Base-by-base conservation (phyloP, 2,888 invertebrate genomes). In the Amblyteles armatorius region DNA sequence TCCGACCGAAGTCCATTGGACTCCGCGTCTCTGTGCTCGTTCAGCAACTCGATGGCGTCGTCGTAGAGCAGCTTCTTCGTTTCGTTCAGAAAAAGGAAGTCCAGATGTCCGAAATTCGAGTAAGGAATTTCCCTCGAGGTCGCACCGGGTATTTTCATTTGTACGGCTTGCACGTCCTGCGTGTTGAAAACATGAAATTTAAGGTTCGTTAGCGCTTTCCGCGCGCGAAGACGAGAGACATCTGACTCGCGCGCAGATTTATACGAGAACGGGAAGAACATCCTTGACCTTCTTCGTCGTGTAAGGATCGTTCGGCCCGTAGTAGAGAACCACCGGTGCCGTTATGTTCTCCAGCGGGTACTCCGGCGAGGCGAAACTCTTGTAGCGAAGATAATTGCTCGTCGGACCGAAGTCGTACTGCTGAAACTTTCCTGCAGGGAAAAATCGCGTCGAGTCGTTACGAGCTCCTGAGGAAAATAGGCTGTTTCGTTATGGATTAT, bases 281-380 rank as follows among this genome's bases (percentile, higher is more conserved):
- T 79, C 63, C 68, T 68, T 77, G 85, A 90, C 90, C 88, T 88
- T 76, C 87, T 88, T 87, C 19, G 90, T 90, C 60, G 88, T 84
- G 69, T 88, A 88, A 55, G 79, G 87, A 84, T 89, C 73, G 69
- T 82, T 79, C 3, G 73, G 73, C n/a, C 80, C 86, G 57, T 87
- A 87, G 79, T 87, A 93, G 29, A 93, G 84, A 22, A 90, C 91
- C 72, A 93, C 71, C 0, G 93, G 93, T 68, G 92, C 88, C 13
- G 87, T 90, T 33, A 93, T 88, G 63, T 89, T 90, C 78, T 91
- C 89, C 50, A 93, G 85, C 11, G 90, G 85, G 78, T 93, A 93
- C 48, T 91, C 91, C 13, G 93, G 92, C 16, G 93, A 92, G 36
- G 60, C 79, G 26, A 73, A 52, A 73, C 87, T 88, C 65, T 86